Evolutionary conservation across 2,797 vertebrate genomes (phyloP).

Genomic region (Parotocinclus haroldoi): DNA sequence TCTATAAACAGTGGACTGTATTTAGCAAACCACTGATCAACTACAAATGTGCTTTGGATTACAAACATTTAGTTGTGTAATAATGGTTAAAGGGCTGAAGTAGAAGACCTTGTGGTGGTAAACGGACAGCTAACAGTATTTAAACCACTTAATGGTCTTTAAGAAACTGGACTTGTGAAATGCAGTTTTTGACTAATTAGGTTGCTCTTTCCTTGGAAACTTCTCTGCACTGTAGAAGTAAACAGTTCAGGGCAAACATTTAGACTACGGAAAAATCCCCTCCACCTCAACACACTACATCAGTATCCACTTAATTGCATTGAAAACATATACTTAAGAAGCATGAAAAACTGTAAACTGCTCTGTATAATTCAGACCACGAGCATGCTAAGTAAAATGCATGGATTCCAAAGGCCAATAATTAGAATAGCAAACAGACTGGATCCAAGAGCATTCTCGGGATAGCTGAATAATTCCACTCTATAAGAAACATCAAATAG

Average conservation of each 20-base stretch:
- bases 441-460: too few relatives aligned
- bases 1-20: too few relatives aligned
- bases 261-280: conserved; percentile 26
- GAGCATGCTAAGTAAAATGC: background rate
- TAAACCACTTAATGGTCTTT: conserved; percentile 4
- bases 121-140: too few relatives aligned
- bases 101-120: background rate
- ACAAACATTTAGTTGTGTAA: too few relatives aligned
- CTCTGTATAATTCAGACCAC: background rate
- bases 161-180: conserved; percentile 48
- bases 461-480: too few relatives aligned
- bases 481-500: too few relatives aligned
- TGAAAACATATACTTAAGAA: conserved; percentile 4
- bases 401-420: too few relatives aligned
- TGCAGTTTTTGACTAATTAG: conserved; percentile 23
- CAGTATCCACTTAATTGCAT: background rate
- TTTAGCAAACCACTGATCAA: too few relatives aligned
- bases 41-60: too few relatives aligned
- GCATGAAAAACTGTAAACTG: conserved; percentile 11
- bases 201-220: conserved; percentile 18
- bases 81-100: background rate
- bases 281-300: background rate
- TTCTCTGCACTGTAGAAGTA: background rate
- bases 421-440: too few relatives aligned
- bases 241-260: conserved; percentile 26